phyloP scores from a whole-genome alignment of 2,113 vertebrate genomes.

The Percopsis transmontana region DNA sequence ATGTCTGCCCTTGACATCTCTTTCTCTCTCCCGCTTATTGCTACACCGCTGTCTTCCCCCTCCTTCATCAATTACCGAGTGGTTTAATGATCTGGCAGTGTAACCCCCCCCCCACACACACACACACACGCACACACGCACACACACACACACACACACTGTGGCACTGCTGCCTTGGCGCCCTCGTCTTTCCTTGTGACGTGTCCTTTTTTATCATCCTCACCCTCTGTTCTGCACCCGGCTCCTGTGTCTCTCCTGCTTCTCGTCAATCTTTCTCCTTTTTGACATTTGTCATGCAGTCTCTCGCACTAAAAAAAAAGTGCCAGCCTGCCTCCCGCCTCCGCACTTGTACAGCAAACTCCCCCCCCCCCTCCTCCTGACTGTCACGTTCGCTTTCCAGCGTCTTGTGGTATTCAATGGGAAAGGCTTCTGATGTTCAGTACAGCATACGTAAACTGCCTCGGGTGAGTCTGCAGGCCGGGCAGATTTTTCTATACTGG shows the following conservation, averaged over 20 bases:
- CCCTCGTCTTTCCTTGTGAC: conserved; percentile 23
- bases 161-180: not conserved
- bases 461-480: too few species aligned
- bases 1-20: conserved; percentile 49
- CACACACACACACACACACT: too few species aligned
- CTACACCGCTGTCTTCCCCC: conserved; percentile 22
- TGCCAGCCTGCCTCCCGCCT: conserved; percentile 11
- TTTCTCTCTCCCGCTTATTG: conserved; percentile 14
- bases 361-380: not conserved
- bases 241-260: conserved; percentile 24
- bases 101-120: conserved; percentile 14
- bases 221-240: conserved; percentile 40
- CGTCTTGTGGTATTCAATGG: too few species aligned
- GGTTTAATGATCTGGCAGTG: conserved; percentile 58
- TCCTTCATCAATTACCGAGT: conserved; percentile 43
- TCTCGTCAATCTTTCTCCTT: conserved; percentile 12
- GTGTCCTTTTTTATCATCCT: conserved; percentile 26
- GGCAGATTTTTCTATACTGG: too few species aligned
- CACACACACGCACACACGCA: not conserved
- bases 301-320: conserved; percentile 26
- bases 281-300: conserved; percentile 39
- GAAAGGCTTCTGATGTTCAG: too few species aligned
- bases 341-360: conserved; percentile 22
- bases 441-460: too few species aligned
- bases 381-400: too few species aligned